A percentile compares a stretch with the other conserved stretches of the same genome.
These are phyloP conservation scores for Progne subis DNA, from an alignment of 2,113 vertebrate species.

Conservation along the genomic window DNA sequence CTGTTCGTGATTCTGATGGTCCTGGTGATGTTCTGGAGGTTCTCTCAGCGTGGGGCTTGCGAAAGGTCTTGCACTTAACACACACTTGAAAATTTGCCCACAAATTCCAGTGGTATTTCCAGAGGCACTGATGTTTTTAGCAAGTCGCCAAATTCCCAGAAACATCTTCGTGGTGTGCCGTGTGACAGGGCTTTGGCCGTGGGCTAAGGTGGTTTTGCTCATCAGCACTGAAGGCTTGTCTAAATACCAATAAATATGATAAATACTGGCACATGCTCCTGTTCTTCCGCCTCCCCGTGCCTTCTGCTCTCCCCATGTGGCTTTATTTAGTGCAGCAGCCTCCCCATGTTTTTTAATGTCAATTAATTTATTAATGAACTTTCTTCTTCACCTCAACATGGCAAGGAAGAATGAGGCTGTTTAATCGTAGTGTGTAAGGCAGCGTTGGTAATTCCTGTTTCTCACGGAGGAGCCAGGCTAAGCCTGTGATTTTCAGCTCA, in stretches of 20 bases:
- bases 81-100: background rate
- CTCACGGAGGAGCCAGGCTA: background rate
- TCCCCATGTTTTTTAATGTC: background rate
- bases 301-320: background rate
- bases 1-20: background rate
- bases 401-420: background rate
- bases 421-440: background rate
- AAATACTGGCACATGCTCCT: background rate
- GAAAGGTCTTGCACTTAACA: background rate
- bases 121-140: background rate
- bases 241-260: background rate
- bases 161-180: accelerated
- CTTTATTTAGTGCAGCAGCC: background rate
- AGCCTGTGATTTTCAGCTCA: background rate
- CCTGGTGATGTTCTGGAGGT: background rate
- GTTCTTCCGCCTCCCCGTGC: background rate
- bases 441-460: background rate
- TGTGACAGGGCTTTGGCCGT: background rate
- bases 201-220: background rate
- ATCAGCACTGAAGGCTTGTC: background rate
- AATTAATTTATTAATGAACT: background rate
- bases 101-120: background rate
- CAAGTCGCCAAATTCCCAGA: background rate
- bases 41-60: background rate
- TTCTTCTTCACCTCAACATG: background rate